Conservation (phyloP, 2,113 vertebrate species). For the Pteropus alecto region DNA sequence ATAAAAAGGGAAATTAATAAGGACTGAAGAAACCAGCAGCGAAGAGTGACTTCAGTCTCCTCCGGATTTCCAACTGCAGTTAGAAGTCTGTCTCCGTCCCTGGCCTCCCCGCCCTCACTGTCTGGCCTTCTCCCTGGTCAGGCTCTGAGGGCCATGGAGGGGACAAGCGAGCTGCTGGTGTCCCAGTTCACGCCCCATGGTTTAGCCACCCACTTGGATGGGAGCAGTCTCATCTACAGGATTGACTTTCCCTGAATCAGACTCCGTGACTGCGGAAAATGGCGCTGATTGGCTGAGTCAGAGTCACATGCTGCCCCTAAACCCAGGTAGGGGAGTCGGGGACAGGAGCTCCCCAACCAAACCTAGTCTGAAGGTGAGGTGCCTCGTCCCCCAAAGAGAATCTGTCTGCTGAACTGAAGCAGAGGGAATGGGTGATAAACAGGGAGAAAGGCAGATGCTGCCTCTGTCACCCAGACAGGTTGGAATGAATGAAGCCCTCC, state of each 20-base stretch:
- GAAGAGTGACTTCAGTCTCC: background rate
- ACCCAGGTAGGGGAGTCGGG: accelerated
- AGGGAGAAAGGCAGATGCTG: background rate
- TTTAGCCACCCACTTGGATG: background rate
- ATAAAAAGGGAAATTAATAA: background rate
- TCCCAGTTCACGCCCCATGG: background rate
- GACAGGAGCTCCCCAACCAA: background rate
- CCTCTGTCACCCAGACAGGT: background rate
- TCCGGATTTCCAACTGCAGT: background rate
- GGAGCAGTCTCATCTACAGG: background rate
- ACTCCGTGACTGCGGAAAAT: background rate
- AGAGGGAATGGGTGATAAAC: background rate
- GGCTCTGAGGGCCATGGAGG: background rate
- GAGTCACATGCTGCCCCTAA: background rate
- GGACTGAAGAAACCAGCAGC: background rate
- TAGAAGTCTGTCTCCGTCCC: background rate
- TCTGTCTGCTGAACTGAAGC: background rate
- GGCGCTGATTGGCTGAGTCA: background rate
- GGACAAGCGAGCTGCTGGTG: background rate
- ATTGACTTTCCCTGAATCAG: background rate
- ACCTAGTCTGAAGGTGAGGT: background rate
- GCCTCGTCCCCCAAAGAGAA: background rate
- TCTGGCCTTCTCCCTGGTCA: background rate
- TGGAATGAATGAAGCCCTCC: background rate
- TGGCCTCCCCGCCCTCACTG: background rate